Evolutionary conservation across 1,140 invertebrate genomes (phyloP), one percentile per base, ranked within the genome.

Genomic region (Drosophila subpulchrella): DNA sequence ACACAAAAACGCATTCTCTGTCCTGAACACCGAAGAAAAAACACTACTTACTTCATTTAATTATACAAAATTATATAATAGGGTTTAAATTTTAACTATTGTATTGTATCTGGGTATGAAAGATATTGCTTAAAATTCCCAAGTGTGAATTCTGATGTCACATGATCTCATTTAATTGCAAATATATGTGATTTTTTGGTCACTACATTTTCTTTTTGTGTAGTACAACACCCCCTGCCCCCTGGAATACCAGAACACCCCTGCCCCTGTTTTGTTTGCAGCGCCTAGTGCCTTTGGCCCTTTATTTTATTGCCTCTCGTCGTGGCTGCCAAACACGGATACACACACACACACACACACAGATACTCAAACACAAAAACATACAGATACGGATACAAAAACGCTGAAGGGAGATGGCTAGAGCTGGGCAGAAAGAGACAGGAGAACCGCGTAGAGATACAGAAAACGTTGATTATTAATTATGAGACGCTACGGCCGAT

Each of bases 401-500:
- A 27, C 20, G 51, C 27, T 36, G 17, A 17, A 71, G 54, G 51
- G 66, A 39, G 68, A 32, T 12, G 65, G 34, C 20, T 30, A 48
- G 32, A 10, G 20, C 34, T 11, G n/a, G 36, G 36, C 46, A 17
- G 32, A 15, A 24, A 57, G 17, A 68, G 61, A 42, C 15, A 12
- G 32, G 32, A 34, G 32, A 34, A 10, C 34, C n/a, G 44, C 30
- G 17, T 27, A 71, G 71, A 81, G 63, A 82, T 88, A 88, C 83
- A 78, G 70, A 88, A 71, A 76, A 82, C 75, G 67, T 83, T 79
- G 75, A 83, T 86, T 86, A 88, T 89, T 83, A 88, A 88, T 88
- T 88, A 88, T 89, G 61, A 83, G 81, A 58, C 75, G 63, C 75
- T 82, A 78, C 67, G 78, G 58, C 77, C 77, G 75, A 88, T 88